A percentile compares a stretch with the other conserved stretches of the same genome.
Conservation (phyloP, 2,888 invertebrate genomes). For the Plagiodera versicolora region DNA sequence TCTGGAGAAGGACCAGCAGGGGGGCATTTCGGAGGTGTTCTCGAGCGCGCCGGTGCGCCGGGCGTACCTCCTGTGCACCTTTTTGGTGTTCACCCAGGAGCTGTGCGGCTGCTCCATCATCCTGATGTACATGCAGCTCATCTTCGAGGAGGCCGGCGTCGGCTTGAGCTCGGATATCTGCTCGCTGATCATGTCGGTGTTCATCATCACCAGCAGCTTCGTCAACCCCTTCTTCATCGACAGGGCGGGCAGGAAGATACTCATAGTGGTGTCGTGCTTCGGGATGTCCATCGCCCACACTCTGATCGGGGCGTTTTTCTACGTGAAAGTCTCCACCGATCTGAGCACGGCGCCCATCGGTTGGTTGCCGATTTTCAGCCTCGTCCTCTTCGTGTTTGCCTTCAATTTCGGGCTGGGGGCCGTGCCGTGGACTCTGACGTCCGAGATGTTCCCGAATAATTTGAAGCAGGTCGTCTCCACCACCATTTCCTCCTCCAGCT, state of each 20-base stretch:
- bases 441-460: slow-evolving; percentile 77
- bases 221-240: slow-evolving; percentile 77
- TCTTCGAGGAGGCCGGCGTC: slow-evolving; percentile 69
- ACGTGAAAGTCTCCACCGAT: slow-evolving; percentile 59
- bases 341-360: slow-evolving; percentile 54
- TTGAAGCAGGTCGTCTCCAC: slow-evolving; percentile 74
- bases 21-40: slow-evolving; percentile 50
- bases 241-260: slow-evolving; percentile 69
- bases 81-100: slow-evolving; percentile 63
- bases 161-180: slow-evolving; percentile 63
- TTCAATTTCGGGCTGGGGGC: slow-evolving; percentile 65
- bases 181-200: slow-evolving; percentile 74
- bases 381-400: slow-evolving; percentile 72
- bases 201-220: slow-evolving; percentile 73
- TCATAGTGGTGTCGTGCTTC: slow-evolving; percentile 69
- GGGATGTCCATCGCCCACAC: slow-evolving; percentile 65
- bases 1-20: slow-evolving; percentile 31
- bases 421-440: slow-evolving; percentile 78
- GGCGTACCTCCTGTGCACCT: slow-evolving; percentile 72
- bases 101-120: slow-evolving; percentile 58
- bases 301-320: slow-evolving; percentile 56
- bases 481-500: slow-evolving; percentile 73
- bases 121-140: slow-evolving; percentile 64
- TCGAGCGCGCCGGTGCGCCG: slow-evolving; percentile 68
- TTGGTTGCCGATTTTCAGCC: slow-evolving; percentile 72